Evolutionary conservation across 2,113 vertebrate genomes (phyloP), one percentile per base, ranked within the genome.

Genomic region (Gallinago undulata): DNA sequence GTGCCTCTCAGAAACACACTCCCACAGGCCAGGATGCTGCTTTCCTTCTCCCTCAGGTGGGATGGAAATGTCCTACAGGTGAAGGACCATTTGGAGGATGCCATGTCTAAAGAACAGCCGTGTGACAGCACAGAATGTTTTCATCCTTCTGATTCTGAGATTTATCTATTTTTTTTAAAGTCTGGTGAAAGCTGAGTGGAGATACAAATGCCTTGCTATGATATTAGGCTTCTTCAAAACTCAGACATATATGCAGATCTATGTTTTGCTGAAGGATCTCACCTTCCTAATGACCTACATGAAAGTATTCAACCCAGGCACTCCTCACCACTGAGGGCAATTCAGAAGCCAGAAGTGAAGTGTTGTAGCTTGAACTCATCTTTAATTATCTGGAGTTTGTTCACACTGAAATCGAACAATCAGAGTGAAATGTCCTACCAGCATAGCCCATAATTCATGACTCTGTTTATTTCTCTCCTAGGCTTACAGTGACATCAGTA

Each of bases 401-500:
- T 96, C 90, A 75, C 88, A 78, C 60, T 83, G 16, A 94, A 90
- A 92, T 75, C 68, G 43, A 77, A 53, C 91, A 84, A 75, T 48
- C 56, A 27, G 57, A 84, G 45, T 76, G 86, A 91, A 86, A 53
- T 28, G 45, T 91, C 84, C 84, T 90, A 77, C 83, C 79, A 75
- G 43, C 72, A 39, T 11, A 69, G 37, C 47, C 73, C 57, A 39
- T 97, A 94, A 97, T 96, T 97, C 84, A 93, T 30, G 12, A 73
- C 68, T 92, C 68, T 92, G 85, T 95, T 97, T 90, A 91, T 94
- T 94, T 95, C 84, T 97, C 96, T 97, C 93, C 93, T 90, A 94
- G 96, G 92, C 87, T 97, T 97, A 96, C 94, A 93, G 76, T 94
- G 94, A 95, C 94, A 94, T 92, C 94, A 94, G 87, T 94, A 93